A percentile compares a stretch with the other conserved stretches of the same genome.
Evolutionary conservation across 2,888 invertebrate genomes (phyloP).

Genomic region (Teleogryllus oceanicus): DNA sequence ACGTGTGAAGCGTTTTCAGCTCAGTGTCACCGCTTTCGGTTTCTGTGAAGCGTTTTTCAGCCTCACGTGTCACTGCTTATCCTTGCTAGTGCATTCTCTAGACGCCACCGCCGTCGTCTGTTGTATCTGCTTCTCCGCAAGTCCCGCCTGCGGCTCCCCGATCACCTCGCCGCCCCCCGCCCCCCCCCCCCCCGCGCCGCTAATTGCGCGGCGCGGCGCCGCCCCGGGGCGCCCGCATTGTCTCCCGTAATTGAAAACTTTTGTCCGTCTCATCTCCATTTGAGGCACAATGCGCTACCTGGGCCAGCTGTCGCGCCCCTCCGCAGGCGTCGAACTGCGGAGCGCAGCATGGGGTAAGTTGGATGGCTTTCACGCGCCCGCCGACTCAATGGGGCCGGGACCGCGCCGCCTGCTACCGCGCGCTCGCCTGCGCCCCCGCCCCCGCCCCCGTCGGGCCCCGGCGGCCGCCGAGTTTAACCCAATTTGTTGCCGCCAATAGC

Average conservation of each 20-base stretch:
- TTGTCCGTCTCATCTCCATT: slow-evolving; percentile 26
- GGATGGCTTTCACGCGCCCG: not conserved
- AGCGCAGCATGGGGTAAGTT: not conserved
- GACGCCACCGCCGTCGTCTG: too few species aligned
- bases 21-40: too few species aligned
- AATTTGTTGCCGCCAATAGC: not conserved
- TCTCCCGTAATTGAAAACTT: slow-evolving; percentile 37
- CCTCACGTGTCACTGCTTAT: too few species aligned
- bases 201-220: slow-evolving; percentile 19
- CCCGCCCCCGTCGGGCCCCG: not conserved
- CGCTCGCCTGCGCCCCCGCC: not conserved
- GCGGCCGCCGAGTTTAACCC: not conserved
- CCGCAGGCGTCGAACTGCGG: not conserved
- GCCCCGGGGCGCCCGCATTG: slow-evolving; percentile 27
- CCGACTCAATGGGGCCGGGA: not conserved
- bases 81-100: too few species aligned
- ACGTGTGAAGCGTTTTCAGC: too few species aligned
- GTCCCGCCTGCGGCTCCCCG: too few species aligned
- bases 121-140: too few species aligned
- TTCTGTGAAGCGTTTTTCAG: too few species aligned
- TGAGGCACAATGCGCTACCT: not conserved
- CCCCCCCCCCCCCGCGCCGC: not conserved
- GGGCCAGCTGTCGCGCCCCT: not conserved
- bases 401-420: not conserved
- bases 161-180: not conserved